Base-by-base conservation (phyloP, 2,113 vertebrate species). In the Copsychus sechellarum region DNA sequence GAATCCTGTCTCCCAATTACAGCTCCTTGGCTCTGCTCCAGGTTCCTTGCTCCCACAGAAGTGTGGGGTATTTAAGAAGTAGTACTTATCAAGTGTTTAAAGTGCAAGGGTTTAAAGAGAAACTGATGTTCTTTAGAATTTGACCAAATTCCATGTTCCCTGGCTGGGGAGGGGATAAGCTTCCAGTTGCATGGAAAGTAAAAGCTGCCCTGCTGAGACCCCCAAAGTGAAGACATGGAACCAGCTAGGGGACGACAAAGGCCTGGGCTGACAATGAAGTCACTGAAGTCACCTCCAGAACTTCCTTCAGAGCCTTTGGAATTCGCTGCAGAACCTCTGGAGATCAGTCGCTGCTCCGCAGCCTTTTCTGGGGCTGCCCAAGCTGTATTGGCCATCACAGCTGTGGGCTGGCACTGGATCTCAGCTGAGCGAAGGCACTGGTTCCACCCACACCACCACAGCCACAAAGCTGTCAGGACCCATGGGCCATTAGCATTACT, bases 321-420 rank as follows among this genome's bases (percentile, higher is more conserved):
- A 64, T 47, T 83, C 36, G 43, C 10, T 26, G 34, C 3, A 8
- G 47, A 29, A 45, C 33, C 45, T 62, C 58, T 0, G 3, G 45
- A 61, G 53, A 51, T 13, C 72, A 29, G 7, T 11, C 50, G 40
- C 34, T n/a, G 48, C 61, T 79, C 28, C 0, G 0, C 2, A 4
- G 29, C n/a, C 58, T 51, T 54, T 51, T n/a, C 66, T 40, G 18
- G 29, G 64, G 23, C 74, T 65, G 60, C 42, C 45, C 7, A 50
- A 3, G 1, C 38, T 51, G 40, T 23, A 16, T 62, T 51, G 67
- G 33, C 64, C 12, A 3, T 31, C 74, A 11, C 2, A 6, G 47
- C 47, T 60, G 4, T 20, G 26, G 34, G 15, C 4, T 42, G 42
- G 38, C 18, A 47, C 74, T 13, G 36, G n/a, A 61, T 15, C 47